Percentiles rank a stretch among this genome's conserved stretches.
Evolutionary conservation across 2,888 invertebrate species (phyloP).

Genomic region (Cerastoderma edule): DNA sequence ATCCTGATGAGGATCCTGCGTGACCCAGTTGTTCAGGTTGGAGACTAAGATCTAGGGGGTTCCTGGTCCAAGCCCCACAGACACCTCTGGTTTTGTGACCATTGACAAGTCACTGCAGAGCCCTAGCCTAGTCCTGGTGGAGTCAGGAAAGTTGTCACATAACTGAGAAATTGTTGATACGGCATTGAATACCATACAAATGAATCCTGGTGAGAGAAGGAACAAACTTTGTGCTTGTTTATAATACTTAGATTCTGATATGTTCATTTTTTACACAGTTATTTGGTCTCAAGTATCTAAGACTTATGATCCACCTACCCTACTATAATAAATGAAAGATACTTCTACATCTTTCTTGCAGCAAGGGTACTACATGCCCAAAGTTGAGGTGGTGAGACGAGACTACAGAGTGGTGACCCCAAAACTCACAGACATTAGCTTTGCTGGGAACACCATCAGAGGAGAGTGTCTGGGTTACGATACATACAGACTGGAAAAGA

Average conservation of each 20-base stretch:
- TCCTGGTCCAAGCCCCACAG: too few species aligned
- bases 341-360: conserved; percentile 50
- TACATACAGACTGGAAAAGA: conserved; percentile 87
- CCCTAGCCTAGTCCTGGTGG: too few species aligned
- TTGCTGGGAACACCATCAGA: conserved; percentile 89
- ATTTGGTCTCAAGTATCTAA: too few species aligned
- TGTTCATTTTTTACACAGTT: neutral
- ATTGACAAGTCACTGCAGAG: too few species aligned
- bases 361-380: conserved; percentile 89
- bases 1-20: too few species aligned
- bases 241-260: neutral
- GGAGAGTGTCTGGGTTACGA: conserved; percentile 89
- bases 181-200: neutral
- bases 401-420: conserved; percentile 91
- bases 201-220: neutral
- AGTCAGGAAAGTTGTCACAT: too few species aligned
- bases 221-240: neutral
- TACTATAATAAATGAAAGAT: neutral
- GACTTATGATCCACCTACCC: neutral
- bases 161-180: too few species aligned
- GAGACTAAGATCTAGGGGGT: too few species aligned
- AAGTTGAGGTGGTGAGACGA: conserved; percentile 90
- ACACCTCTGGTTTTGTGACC: too few species aligned
- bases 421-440: conserved; percentile 87
- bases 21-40: too few species aligned